A percentile compares a stretch with the other conserved stretches of the same genome.
Conservation (phyloP, 2,113 vertebrate genomes). For the Amphilophus citrinellus region DNA sequence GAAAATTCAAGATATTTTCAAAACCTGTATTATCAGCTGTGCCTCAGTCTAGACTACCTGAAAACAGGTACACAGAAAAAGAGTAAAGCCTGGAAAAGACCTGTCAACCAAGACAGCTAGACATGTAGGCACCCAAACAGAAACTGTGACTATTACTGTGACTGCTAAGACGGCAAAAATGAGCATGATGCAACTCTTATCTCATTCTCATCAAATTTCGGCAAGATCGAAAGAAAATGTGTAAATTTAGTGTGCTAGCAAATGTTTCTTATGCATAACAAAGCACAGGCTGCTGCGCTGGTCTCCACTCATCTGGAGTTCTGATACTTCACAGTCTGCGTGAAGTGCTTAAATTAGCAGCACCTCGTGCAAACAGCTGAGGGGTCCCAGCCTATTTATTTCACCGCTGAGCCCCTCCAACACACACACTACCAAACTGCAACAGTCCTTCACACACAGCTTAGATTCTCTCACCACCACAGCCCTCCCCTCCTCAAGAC, state of each 20-base stretch:
- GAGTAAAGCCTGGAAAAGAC: not conserved
- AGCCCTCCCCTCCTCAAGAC: constrained; percentile 4
- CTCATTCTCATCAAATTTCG: not conserved
- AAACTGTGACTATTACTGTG: not conserved
- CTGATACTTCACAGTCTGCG: constrained; percentile 64
- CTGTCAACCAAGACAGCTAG: not conserved
- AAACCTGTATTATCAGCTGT: not conserved
- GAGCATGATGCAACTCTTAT: not conserved
- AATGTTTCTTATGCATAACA: constrained; percentile 17
- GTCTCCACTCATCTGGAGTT: constrained; percentile 35
- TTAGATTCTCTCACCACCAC: constrained; percentile 24
- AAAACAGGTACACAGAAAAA: not conserved
- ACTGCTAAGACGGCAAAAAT: not conserved
- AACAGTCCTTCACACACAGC: constrained; percentile 27
- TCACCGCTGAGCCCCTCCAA: constrained; percentile 58
- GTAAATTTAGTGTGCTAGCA: not conserved
- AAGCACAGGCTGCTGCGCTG: constrained; percentile 15
- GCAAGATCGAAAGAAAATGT: not conserved
- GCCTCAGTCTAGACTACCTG: not conserved
- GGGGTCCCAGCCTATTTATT: constrained; percentile 81
- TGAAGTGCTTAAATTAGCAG: constrained; percentile 79
- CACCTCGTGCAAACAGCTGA: constrained; percentile 82
- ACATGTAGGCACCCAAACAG: not conserved
- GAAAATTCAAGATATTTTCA: not conserved
- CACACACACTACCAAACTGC: constrained; percentile 34